Conservation (phyloP, 2,113 vertebrate genomes). For the Nannospalax galili region DNA sequence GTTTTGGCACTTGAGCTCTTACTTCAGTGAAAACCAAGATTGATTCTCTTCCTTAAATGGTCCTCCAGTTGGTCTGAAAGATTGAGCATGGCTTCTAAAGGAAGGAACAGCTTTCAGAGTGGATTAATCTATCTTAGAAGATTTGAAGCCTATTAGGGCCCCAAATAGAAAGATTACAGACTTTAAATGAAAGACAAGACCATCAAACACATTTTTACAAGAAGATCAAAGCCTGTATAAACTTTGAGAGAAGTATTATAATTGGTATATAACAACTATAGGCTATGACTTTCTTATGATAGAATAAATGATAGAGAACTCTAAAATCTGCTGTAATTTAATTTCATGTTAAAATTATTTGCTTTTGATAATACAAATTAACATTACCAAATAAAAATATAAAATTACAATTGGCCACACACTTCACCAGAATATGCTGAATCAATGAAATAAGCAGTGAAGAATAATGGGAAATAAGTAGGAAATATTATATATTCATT, state of each 20-base stretch:
- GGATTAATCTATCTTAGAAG: conserved; percentile 50
- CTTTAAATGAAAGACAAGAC: conserved; percentile 17
- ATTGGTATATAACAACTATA: neutral
- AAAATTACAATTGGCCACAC: neutral
- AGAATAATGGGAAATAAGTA: conserved; percentile 53
- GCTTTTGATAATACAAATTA: neutral
- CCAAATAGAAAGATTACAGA: conserved; percentile 38
- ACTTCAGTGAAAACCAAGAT: neutral
- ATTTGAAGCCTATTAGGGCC: conserved; percentile 10
- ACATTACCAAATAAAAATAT: neutral
- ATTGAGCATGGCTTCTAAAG: neutral
- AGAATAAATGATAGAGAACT: neutral
- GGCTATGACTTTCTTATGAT: neutral
- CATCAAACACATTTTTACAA: neutral
- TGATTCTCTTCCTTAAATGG: neutral
- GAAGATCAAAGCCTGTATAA: neutral
- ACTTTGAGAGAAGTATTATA: neutral
- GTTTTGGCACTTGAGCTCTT: neutral
- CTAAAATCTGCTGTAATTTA: neutral
- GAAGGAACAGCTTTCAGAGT: conserved; percentile 18
- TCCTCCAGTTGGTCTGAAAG: conserved; percentile 31
- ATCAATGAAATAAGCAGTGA: conserved; percentile 40
- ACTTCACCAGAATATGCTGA: neutral
- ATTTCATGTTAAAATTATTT: neutral
- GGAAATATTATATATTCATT: neutral